phyloP scores from a whole-genome alignment of 2,888 invertebrate species.

The Copidosoma aretas region DNA sequence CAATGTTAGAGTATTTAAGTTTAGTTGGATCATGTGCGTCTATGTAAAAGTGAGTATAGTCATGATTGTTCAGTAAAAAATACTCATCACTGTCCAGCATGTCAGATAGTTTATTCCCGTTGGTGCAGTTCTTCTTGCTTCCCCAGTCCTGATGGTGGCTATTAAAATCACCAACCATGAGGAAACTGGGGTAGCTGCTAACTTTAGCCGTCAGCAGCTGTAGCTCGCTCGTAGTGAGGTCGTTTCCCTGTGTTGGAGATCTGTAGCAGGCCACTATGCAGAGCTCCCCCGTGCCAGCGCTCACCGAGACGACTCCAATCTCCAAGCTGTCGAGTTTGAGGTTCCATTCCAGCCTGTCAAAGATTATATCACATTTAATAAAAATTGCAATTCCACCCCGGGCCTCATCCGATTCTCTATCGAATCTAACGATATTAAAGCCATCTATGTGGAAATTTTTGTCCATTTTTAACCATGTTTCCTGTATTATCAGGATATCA shows the following conservation, averaged over 20 bases:
- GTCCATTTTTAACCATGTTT: conserved; percentile 9
- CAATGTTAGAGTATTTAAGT: too few relatives aligned
- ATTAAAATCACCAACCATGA: conserved; percentile 26
- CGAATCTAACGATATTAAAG: conserved; percentile 24
- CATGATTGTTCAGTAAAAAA: too few relatives aligned
- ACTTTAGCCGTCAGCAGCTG: neutral
- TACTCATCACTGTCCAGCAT: too few relatives aligned
- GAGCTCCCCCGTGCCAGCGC: conserved; percentile 14
- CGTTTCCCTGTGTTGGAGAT: conserved; percentile 4
- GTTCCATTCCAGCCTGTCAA: neutral
- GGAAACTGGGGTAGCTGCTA: neutral
- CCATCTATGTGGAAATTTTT: conserved; percentile 17
- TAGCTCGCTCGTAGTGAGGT: conserved; percentile 3
- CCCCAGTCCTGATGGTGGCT: conserved; percentile 31
- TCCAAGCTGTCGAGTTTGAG: conserved; percentile 1
- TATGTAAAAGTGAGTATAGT: too few relatives aligned
- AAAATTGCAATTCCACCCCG: conserved; percentile 23
- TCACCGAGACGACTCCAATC: conserved; percentile 3
- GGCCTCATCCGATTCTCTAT: conserved; percentile 4
- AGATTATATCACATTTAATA: conserved; percentile 5
- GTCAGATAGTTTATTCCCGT: too few relatives aligned
- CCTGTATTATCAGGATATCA: conserved; percentile 8
- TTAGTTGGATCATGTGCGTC: too few relatives aligned
- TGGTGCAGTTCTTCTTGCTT: too few relatives aligned
- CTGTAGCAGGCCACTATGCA: conserved; percentile 25